Percentiles rank a stretch among this genome's conserved stretches.
Evolutionary conservation across 2,888 invertebrate genomes (phyloP).

Genomic region (Oscheius sp.): DNA sequence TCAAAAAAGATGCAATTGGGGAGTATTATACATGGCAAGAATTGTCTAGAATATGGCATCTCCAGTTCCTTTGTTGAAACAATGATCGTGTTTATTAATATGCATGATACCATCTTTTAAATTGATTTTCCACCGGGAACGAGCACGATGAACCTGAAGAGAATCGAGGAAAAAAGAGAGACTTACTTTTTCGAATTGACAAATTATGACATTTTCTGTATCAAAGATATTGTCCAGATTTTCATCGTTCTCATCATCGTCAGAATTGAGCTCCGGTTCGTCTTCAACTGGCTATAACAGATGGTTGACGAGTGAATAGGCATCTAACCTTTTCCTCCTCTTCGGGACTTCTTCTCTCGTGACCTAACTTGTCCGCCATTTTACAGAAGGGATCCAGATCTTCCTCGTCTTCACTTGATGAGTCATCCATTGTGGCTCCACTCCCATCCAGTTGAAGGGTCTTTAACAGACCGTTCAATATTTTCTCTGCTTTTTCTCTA

Average conservation of each 20-base stretch:
- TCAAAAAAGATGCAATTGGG: not conserved
- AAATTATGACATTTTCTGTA: conserved; percentile 98
- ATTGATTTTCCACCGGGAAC: conserved; percentile 99
- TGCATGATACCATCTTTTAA: conserved; percentile 99
- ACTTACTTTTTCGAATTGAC: conserved; percentile 94
- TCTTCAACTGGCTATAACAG: conserved; percentile 46
- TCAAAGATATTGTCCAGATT: conserved; percentile 91
- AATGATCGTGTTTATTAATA: conserved; percentile 94
- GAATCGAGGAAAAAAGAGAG: not conserved
- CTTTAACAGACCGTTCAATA: conserved; percentile 33
- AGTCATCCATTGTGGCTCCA: conserved; percentile 60
- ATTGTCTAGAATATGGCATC: conserved; percentile 84
- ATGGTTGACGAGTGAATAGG: not conserved
- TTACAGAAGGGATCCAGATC: conserved; percentile 53
- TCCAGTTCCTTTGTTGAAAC: conserved; percentile 97
- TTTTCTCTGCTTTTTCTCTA: conserved; percentile 36
- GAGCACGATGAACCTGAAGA: conserved; percentile 89
- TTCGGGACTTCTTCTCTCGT: conserved; percentile 39
- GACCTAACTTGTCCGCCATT: conserved; percentile 48
- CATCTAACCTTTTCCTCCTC: conserved; percentile 39
- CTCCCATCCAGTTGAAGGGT: conserved; percentile 56
- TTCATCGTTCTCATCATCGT: conserved; percentile 80
- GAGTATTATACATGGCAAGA: not conserved
- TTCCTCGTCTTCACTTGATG: conserved; percentile 57
- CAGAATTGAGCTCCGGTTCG: conserved; percentile 65